phyloP scores from a whole-genome alignment of 2,888 invertebrate genomes.

The Luffia ferchaultella region DNA sequence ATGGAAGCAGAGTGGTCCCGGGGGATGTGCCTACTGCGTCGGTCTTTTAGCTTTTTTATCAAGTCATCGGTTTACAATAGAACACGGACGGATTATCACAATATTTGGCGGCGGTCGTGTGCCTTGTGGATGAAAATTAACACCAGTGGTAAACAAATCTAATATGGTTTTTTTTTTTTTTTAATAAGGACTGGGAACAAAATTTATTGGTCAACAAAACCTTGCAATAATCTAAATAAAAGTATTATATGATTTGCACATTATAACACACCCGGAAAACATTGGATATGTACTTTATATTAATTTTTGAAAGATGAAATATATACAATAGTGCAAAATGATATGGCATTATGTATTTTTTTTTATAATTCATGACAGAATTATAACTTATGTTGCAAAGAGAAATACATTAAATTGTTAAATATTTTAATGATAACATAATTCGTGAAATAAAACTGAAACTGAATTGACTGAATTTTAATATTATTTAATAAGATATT shows the following conservation, averaged over 20 bases:
- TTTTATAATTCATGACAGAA: too few species aligned
- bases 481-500: too few species aligned
- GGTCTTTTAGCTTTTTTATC: slow-evolving; percentile 40
- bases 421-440: too few species aligned
- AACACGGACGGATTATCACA: slow-evolving; percentile 51
- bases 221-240: neutral
- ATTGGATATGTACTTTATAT: neutral
- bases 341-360: too few species aligned
- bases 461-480: too few species aligned
- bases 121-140: slow-evolving; percentile 37
- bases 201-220: too few species aligned
- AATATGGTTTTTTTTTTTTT: slow-evolving; percentile 34
- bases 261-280: too few species aligned
- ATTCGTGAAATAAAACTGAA: too few species aligned
- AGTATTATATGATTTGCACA: neutral
- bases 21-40: slow-evolving; percentile 33
- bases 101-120: slow-evolving; percentile 56
- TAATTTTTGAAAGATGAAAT: neutral
- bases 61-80: slow-evolving; percentile 60
- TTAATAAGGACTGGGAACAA: too few species aligned
- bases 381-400: too few species aligned
- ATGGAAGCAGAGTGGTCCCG: slow-evolving; percentile 48
- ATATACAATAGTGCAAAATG: neutral
- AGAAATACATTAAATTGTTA: too few species aligned
- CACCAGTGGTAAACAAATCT: slow-evolving; percentile 18